Percentiles rank a stretch among this genome's conserved stretches.
phyloP scores from a whole-genome alignment of 2,888 invertebrate species.

The Schrankia costaestrigalis region DNA sequence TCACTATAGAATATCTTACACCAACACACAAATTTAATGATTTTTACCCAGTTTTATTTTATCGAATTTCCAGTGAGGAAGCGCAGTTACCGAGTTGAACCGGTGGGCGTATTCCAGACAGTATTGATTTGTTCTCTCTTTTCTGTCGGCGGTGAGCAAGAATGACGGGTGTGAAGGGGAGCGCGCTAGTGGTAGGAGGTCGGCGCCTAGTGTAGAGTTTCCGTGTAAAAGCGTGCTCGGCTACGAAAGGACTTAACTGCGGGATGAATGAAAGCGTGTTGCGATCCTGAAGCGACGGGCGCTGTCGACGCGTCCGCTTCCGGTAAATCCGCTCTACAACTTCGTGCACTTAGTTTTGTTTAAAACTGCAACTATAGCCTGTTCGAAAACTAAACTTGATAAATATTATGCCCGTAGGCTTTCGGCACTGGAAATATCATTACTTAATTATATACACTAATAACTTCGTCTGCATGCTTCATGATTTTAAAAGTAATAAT shows the following conservation, averaged over 20 bases:
- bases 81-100: conserved; percentile 76
- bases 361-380: conserved; percentile 51
- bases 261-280: conserved; percentile 79
- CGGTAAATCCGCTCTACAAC: conserved; percentile 77
- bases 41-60: conserved; percentile 77
- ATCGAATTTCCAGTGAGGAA: conserved; percentile 77
- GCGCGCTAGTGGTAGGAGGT: conserved; percentile 53
- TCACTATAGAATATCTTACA: conserved; percentile 38
- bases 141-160: conserved; percentile 50
- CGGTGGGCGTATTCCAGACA: conserved; percentile 77
- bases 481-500: too few relatives aligned
- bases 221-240: conserved; percentile 61
- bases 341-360: conserved; percentile 72
- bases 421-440: too few relatives aligned
- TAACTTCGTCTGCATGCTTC: too few relatives aligned
- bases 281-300: conserved; percentile 77
- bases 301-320: conserved; percentile 78
- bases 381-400: conserved; percentile 28
- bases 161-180: conserved; percentile 52
- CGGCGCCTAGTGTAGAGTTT: conserved; percentile 71
- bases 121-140: conserved; percentile 74
- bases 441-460: too few relatives aligned
- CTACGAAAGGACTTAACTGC: conserved; percentile 61
- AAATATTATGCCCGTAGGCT: conserved; percentile 19
- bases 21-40: conserved; percentile 65